Conservation (phyloP, 2,113 vertebrate genomes). For the Festucalex cinctus region DNA sequence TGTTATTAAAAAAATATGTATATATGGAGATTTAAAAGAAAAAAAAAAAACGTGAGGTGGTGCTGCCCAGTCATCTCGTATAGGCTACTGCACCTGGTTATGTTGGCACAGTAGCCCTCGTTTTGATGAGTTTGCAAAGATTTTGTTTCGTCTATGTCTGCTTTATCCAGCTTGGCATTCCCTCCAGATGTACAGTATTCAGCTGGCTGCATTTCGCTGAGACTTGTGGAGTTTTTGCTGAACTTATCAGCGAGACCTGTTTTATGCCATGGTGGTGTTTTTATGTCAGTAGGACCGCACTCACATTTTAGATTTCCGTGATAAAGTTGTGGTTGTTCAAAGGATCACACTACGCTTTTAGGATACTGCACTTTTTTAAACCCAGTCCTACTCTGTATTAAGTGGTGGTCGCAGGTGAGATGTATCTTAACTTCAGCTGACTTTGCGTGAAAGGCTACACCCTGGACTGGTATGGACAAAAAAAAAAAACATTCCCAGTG, state of each 20-base stretch:
- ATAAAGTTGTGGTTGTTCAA: background rate
- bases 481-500: too few relatives aligned
- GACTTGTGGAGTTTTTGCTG: background rate
- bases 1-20: constrained; percentile 5
- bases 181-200: background rate
- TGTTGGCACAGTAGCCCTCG: background rate
- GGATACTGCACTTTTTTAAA: too few relatives aligned
- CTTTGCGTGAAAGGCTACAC: too few relatives aligned
- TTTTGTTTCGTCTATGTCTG: background rate
- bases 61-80: background rate
- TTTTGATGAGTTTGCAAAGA: background rate
- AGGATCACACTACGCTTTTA: background rate
- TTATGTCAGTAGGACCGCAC: background rate
- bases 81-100: constrained; percentile 10
- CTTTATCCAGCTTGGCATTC: constrained; percentile 17
- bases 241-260: constrained; percentile 22
- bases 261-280: constrained; percentile 12
- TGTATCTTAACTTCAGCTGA: too few relatives aligned
- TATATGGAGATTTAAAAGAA: background rate
- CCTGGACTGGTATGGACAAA: too few relatives aligned
- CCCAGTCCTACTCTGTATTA: too few relatives aligned
- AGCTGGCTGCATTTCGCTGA: background rate
- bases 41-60: background rate
- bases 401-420: too few relatives aligned
- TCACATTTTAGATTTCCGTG: background rate